Conservation (phyloP, 2,113 vertebrate species). For the Gorilla gorilla region DNA sequence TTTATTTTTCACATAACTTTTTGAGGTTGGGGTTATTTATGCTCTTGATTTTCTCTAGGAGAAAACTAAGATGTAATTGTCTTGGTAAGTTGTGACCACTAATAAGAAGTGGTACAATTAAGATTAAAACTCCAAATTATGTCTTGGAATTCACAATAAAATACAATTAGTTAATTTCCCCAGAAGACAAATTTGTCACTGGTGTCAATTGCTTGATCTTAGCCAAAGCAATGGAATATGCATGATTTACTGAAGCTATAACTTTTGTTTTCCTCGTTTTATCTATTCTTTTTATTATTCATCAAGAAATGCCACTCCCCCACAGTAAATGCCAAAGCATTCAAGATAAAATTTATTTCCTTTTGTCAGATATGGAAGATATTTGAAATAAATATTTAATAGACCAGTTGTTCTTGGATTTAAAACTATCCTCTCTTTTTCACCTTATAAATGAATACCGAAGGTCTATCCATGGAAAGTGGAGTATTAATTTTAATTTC, state of each 20-base stretch:
- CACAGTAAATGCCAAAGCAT: neutral
- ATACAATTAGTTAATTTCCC: neutral
- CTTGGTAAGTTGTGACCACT: neutral
- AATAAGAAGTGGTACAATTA: neutral
- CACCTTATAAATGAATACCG: neutral
- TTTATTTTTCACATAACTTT: neutral
- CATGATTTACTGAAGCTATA: neutral
- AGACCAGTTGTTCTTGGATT: neutral
- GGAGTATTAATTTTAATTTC: constrained; percentile 41
- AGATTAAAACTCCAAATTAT: neutral
- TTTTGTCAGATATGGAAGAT: neutral
- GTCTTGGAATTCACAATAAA: neutral
- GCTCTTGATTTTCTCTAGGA: neutral
- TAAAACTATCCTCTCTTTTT: neutral
- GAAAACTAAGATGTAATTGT: neutral
- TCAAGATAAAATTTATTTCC: neutral
- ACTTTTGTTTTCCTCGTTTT: neutral
- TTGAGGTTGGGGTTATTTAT: neutral
- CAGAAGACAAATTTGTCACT: fast-evolving
- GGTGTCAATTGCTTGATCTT: fast-evolving
- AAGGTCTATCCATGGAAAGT: neutral
- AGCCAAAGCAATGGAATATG: neutral
- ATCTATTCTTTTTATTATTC: neutral
- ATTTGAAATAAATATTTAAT: neutral
- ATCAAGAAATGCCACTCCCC: fast-evolving